These are phyloP conservation scores for Danio albolineatus DNA, from an alignment of 2,797 vertebrate genomes.

Conservation along the genomic window DNA sequence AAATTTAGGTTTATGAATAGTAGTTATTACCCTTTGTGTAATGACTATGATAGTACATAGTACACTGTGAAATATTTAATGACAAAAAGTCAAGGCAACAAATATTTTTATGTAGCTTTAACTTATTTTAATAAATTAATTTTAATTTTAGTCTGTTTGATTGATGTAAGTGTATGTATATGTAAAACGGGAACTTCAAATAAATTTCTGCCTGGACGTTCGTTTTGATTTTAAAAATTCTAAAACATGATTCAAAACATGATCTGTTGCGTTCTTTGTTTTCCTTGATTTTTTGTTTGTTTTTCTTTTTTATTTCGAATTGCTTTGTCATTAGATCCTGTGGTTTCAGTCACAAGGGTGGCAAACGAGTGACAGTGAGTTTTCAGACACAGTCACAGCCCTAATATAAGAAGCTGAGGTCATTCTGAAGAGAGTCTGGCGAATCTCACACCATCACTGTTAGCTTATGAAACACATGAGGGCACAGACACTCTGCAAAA, in stretches of 20 bases:
- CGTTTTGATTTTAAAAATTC: not conserved
- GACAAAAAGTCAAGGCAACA: no score
- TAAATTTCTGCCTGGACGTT: no score
- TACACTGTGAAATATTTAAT: no score
- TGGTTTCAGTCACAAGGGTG: constrained; percentile 18
- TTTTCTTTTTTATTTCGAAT: not conserved
- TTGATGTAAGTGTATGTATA: no score
- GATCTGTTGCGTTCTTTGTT: not conserved
- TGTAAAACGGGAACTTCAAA: no score
- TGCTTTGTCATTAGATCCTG: not conserved
- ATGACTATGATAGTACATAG: no score
- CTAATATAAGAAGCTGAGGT: constrained; percentile 41
- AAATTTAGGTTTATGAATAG: no score
- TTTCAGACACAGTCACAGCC: constrained; percentile 11
- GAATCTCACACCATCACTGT: constrained; percentile 45
- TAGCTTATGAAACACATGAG: constrained; percentile 39
- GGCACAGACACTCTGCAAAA: not conserved
- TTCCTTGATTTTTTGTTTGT: not conserved
- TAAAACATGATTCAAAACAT: not conserved
- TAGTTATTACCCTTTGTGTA: no score
- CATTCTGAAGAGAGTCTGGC: constrained; percentile 43
- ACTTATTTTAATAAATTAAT: no score
- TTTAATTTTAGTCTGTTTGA: no score
- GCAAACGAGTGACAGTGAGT: not conserved
- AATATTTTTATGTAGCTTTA: no score